Evolutionary conservation across 2,888 invertebrate genomes (phyloP).

Genomic region (Andrena flavipes): DNA sequence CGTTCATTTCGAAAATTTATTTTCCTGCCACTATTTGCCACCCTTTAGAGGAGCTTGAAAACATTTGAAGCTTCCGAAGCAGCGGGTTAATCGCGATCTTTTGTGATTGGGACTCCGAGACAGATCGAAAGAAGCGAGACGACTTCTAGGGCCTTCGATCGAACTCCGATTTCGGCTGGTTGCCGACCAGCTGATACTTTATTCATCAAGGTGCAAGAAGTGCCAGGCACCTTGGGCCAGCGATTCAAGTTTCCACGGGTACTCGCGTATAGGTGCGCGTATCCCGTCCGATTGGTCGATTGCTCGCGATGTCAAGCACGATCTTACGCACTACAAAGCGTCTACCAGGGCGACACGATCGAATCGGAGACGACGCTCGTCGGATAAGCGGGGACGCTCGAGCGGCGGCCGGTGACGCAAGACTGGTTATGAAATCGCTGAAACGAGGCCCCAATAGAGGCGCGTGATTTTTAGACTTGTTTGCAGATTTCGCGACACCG

Average conservation of each 20-base stretch:
- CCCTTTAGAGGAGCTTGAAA: no score
- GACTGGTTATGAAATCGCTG: conserved; percentile 73
- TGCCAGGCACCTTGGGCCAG: conserved; percentile 20
- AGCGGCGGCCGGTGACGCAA: conserved; percentile 66
- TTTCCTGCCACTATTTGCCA: no score
- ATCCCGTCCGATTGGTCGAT: conserved; percentile 32
- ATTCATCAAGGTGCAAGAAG: conserved; percentile 36
- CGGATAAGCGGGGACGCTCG: conserved; percentile 73
- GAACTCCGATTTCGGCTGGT: background rate
- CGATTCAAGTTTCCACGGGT: conserved; percentile 25
- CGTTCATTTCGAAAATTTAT: no score
- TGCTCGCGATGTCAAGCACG: conserved; percentile 34
- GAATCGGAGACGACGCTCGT: conserved; percentile 67
- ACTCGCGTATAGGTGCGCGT: conserved; percentile 15
- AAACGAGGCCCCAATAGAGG: conserved; percentile 48
- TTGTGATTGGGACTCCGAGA: background rate
- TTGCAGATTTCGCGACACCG: conserved; percentile 73
- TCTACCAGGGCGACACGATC: conserved; percentile 65
- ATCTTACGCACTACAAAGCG: conserved; percentile 53
- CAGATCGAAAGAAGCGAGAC: background rate
- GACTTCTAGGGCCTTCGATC: no score
- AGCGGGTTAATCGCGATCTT: no score
- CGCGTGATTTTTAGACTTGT: conserved; percentile 73
- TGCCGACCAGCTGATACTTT: background rate
- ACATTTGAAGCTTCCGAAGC: no score